Conservation (phyloP, 2,888 invertebrate genomes). For the Apotomis turbidana region DNA sequence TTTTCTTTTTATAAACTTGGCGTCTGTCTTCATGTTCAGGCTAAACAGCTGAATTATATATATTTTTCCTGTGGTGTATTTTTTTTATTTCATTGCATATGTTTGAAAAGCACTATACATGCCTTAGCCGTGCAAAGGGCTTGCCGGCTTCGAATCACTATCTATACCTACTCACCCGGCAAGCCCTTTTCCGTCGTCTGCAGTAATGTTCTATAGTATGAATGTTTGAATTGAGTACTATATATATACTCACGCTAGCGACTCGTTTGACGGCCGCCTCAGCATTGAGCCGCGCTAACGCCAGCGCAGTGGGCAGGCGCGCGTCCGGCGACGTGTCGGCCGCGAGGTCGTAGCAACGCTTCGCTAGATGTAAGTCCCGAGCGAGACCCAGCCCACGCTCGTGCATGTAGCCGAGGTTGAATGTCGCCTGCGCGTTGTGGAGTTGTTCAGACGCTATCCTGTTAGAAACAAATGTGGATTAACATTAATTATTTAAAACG, state of each 20-base stretch:
- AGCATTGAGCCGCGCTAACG: slow-evolving; percentile 91
- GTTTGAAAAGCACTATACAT: too few species aligned
- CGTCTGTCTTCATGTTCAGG: too few species aligned
- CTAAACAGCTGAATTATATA: too few species aligned
- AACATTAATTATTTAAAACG: not conserved
- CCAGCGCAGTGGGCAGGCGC: slow-evolving; percentile 95
- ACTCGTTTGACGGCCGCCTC: slow-evolving; percentile 44
- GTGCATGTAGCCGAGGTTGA: slow-evolving; percentile 99
- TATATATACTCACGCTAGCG: slow-evolving; percentile 45
- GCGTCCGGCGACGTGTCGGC: slow-evolving; percentile 97
- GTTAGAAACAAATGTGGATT: slow-evolving; percentile 1
- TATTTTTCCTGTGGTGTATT: too few species aligned
- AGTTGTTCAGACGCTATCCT: slow-evolving; percentile 96
- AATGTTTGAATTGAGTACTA: too few species aligned
- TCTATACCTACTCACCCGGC: too few species aligned
- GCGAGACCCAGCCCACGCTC: slow-evolving; percentile 97
- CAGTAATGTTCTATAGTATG: too few species aligned
- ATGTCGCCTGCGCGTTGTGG: slow-evolving; percentile 98
- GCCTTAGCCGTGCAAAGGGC: too few species aligned
- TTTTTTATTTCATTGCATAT: too few species aligned
- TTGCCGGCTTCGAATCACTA: too few species aligned
- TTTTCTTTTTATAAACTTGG: too few species aligned
- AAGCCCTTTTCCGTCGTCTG: too few species aligned
- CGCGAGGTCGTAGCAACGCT: slow-evolving; percentile 98
- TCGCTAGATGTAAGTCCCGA: slow-evolving; percentile 96